These are phyloP conservation scores for Charanyca ferruginea DNA, from an alignment of 2,888 invertebrate genomes.

Conservation along the genomic window DNA sequence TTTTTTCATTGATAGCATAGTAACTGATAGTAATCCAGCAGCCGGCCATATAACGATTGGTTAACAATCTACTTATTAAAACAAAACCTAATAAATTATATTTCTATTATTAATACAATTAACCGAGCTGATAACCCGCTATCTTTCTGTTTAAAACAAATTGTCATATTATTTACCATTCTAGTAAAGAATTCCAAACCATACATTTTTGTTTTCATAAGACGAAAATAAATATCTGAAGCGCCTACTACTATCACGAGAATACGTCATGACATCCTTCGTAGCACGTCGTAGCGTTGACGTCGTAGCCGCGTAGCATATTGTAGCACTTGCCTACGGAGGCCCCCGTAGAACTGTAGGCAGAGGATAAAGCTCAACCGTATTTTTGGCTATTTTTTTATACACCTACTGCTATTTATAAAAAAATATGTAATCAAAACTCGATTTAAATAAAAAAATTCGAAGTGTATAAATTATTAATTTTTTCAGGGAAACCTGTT, in stretches of 20 bases:
- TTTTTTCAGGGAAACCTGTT: slow-evolving; percentile 23
- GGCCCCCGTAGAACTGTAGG: slow-evolving; percentile 17
- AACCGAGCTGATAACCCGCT: neutral
- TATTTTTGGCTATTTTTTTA: slow-evolving; percentile 16
- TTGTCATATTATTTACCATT: neutral
- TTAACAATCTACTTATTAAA: no score
- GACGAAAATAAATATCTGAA: slow-evolving; percentile 29
- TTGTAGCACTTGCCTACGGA: slow-evolving; percentile 62
- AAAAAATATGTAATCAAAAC: slow-evolving; percentile 21
- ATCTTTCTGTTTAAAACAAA: slow-evolving; percentile 11
- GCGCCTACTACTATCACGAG: slow-evolving; percentile 38
- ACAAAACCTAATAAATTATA: no score
- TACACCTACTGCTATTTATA: slow-evolving; percentile 27
- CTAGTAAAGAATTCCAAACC: neutral
- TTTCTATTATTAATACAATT: no score
- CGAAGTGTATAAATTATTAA: slow-evolving; percentile 26
- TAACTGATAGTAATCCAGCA: no score
- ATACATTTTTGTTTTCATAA: slow-evolving; percentile 10
- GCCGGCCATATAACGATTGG: no score
- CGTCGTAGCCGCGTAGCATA: slow-evolving; percentile 66
- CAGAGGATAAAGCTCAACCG: slow-evolving; percentile 31
- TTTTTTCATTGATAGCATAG: no score
- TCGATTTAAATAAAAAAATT: slow-evolving; percentile 34
- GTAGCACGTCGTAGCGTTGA: slow-evolving; percentile 57
- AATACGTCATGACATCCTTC: slow-evolving; percentile 48